phyloP scores from a whole-genome alignment of 2,113 vertebrate genomes.

The Panthera uncia region DNA sequence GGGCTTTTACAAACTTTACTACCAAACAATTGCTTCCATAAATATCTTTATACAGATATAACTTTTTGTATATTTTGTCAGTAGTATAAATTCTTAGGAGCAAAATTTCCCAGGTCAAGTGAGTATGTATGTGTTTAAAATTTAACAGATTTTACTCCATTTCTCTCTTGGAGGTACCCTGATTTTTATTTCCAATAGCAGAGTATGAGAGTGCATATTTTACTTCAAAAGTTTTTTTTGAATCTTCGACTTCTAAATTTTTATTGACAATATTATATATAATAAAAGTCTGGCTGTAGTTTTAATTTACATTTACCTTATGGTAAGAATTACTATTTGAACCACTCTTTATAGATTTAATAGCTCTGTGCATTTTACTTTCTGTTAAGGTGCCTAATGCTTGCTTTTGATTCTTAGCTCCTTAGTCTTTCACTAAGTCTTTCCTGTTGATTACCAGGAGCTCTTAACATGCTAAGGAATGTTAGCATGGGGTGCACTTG shows the following conservation, averaged over 20 bases:
- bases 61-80: neutral
- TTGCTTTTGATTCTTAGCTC: neutral
- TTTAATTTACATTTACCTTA: neutral
- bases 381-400: neutral
- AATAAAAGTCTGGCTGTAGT: neutral
- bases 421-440: neutral
- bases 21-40: neutral
- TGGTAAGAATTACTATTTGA: neutral
- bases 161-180: neutral
- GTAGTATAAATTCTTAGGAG: neutral
- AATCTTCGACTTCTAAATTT: neutral
- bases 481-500: no score
- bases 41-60: neutral
- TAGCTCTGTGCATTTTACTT: neutral
- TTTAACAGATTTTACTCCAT: neutral
- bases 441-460: neutral
- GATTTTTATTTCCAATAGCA: neutral
- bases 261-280: neutral
- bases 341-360: neutral
- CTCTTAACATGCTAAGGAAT: neutral
- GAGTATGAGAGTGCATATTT: neutral
- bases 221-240: neutral
- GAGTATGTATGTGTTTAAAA: neutral
- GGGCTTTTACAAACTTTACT: constrained; percentile 1
- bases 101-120: neutral